Evolutionary conservation across 2,113 vertebrate species (phyloP).

Genomic region (human (Homo sapiens)): GRCh38 chr1:196613501-196614000

Average conservation of each 20-base stretch:
- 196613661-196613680: neutral
- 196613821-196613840: neutral
- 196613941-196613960: neutral
- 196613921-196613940: neutral
- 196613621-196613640: neutral
- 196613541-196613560: neutral
- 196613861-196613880: neutral
- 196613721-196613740: neutral
- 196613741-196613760: neutral
- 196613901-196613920: neutral
- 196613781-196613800: neutral
- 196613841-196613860: neutral
- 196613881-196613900: neutral
- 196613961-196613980: neutral
- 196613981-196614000: too few relatives aligned
- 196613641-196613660: neutral
- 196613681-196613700: neutral
- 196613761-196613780: neutral
- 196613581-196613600: neutral
- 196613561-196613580: neutral
- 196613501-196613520: neutral
- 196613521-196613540: neutral
- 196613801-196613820: neutral
- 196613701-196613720: neutral
- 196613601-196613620: conserved; percentile 8